Evolutionary conservation across 2,113 vertebrate species (phyloP), one percentile per base, ranked within the genome.

Genomic region (Platichthys flesus): DNA sequence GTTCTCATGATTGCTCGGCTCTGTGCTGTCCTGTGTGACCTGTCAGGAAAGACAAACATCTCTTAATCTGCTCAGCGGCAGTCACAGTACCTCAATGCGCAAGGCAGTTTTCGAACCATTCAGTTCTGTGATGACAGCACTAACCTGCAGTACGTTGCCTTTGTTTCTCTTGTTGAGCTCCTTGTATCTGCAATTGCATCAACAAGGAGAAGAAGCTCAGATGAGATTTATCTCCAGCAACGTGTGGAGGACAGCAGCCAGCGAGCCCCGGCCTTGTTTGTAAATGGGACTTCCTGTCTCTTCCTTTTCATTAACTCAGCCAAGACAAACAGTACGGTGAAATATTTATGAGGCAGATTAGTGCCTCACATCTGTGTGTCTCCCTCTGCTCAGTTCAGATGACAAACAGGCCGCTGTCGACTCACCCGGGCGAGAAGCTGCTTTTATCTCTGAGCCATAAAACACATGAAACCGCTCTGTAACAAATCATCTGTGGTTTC

Each of bases 181-280:
- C 52, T 89, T 71, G 71, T 93, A 93, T 60, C 93, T 95, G 89
- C 10, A 67, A 70, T 65, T 1, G 26, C 28, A 63, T 31, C 31
- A 60, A 58, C 15, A 40, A 40, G 15, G 20, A 60, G 3, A 47
- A 61, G 2, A 35, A 3, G 21, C 10, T 35, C 13, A 47, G 12
- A 8, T 37, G 13, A 35, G 35, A 35, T 63, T 31, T n/a, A 26
- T 67, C n/a, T 28, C 1, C 16, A 62, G 0, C 21, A 5, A 26
- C 49, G 28, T 21, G n/a, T 9, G 10, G 6, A 47, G 47, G 35
- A 55, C 47, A 5, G 12, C 23, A 52, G 58, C 31, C 58, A 24
- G 37, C 13, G 15, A 40, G 26, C 52, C 6, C 5, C 6, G 31
- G 31, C 31, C 40, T 5, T n/a, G 40, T 31, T 59, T 51, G 49